These are phyloP conservation scores for Aeoliscus strigatus DNA, from an alignment of 2,797 vertebrate species.

Conservation along the genomic window DNA sequence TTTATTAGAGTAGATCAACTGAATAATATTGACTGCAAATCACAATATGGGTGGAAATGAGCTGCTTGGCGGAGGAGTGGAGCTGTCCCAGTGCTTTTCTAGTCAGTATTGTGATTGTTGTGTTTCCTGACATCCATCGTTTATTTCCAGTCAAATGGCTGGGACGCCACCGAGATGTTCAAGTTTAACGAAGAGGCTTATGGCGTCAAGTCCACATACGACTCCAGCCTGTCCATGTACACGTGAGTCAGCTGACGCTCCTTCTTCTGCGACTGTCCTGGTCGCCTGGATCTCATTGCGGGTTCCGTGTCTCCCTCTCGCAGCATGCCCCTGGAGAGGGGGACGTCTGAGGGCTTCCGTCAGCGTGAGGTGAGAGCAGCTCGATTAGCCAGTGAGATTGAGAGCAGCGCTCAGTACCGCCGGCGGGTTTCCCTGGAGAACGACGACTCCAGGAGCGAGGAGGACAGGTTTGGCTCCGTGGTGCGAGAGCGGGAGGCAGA, in stretches of 20 bases:
- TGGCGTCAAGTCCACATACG: constrained; percentile 90
- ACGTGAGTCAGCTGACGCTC: no score
- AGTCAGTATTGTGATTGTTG: no score
- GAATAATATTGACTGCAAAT: no score
- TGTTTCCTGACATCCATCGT: no score
- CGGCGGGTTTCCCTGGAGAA: constrained; percentile 84
- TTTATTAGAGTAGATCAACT: no score
- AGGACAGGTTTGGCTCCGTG: constrained; percentile 87
- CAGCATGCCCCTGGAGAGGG: constrained; percentile 86
- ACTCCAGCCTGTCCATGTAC: constrained; percentile 89
- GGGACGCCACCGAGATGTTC: constrained; percentile 96
- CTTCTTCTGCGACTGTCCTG: no score
- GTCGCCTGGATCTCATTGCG: no score
- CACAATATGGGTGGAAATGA: no score
- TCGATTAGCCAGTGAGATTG: constrained; percentile 86
- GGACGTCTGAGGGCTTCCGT: constrained; percentile 81
- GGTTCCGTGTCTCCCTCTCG: neutral
- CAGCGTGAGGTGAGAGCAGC: constrained; percentile 85
- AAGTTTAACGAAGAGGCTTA: constrained; percentile 91
- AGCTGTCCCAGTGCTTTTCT: no score
- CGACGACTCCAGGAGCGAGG: constrained; percentile 85
- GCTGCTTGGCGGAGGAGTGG: no score
- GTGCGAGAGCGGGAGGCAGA: constrained; percentile 72
- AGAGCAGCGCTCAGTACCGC: constrained; percentile 87
- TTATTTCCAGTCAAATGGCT: constrained; percentile 93